These are phyloP conservation scores for Lithosia quadra DNA, from an alignment of 2,888 invertebrate genomes.

Conservation along the genomic window DNA sequence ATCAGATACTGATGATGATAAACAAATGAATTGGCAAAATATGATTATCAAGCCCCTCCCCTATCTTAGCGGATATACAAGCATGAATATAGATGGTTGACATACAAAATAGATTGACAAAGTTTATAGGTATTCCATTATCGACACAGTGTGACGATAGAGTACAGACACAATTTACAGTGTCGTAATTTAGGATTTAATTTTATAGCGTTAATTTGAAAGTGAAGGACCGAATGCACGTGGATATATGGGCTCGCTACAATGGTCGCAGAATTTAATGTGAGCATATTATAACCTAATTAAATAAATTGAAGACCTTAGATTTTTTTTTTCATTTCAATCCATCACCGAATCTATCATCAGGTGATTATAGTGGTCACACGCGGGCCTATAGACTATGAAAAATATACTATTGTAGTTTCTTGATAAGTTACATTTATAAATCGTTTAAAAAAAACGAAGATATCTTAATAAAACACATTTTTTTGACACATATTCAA, in stretches of 20 bases:
- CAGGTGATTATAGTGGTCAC: too few species aligned
- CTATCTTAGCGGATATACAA: background rate
- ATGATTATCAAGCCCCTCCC: too few species aligned
- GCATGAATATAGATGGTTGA: background rate
- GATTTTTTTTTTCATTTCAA: too few species aligned
- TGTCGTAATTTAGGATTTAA: constrained; percentile 64
- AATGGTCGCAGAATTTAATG: constrained; percentile 30
- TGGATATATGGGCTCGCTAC: constrained; percentile 43
- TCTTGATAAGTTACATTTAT: too few species aligned
- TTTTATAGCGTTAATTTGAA: constrained; percentile 71
- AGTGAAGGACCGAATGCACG: constrained; percentile 54
- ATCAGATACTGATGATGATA: background rate
- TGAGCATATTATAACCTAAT: background rate
- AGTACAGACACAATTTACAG: constrained; percentile 58
- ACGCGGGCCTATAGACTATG: too few species aligned
- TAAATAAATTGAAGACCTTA: background rate
- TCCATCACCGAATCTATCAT: too few species aligned
- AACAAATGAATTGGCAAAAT: background rate
- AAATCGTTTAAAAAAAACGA: too few species aligned
- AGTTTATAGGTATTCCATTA: constrained; percentile 33
- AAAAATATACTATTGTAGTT: too few species aligned
- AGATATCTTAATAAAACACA: too few species aligned
- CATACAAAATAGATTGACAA: background rate
- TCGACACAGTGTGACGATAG: constrained; percentile 18
- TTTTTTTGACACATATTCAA: too few species aligned